These are phyloP conservation scores for Gracilinanus agilis DNA, from an alignment of 2,113 vertebrate genomes.

Conservation along the genomic window DNA sequence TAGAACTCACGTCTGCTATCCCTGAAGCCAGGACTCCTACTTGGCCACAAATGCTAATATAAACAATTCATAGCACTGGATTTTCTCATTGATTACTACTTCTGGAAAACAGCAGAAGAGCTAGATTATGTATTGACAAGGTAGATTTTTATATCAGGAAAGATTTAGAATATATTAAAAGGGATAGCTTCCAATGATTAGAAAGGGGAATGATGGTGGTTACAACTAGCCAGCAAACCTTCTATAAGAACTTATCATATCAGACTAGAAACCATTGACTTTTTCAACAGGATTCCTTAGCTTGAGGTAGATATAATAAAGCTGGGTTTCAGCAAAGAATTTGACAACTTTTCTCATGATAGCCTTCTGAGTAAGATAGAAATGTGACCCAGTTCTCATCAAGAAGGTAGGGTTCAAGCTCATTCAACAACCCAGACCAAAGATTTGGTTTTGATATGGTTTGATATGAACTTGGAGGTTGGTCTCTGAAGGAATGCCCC, in stretches of 20 bases:
- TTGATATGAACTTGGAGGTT: not conserved
- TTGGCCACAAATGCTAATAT: slow-evolving; percentile 14
- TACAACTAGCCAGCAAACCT: not conserved
- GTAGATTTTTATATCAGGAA: not conserved
- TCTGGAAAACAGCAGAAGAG: not conserved
- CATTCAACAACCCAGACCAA: not conserved
- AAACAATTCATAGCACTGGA: not conserved
- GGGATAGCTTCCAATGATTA: not conserved
- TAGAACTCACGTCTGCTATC: slow-evolving; percentile 1
- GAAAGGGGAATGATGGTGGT: not conserved
- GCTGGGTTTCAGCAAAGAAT: not conserved
- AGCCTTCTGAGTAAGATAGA: too few species aligned
- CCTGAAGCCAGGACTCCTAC: slow-evolving; percentile 31
- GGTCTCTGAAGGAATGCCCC: not conserved
- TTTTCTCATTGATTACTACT: not conserved
- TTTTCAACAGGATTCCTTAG: not conserved
- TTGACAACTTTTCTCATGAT: not conserved
- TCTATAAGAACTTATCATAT: not conserved
- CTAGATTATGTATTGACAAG: not conserved
- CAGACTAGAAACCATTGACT: not conserved
- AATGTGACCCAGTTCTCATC: not conserved
- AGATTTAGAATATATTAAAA: not conserved
- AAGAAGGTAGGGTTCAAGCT: not conserved
- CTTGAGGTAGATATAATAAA: not conserved
- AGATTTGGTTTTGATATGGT: not conserved